Conservation (phyloP, 2,888 invertebrate species). For the Melolontha melolontha region DNA sequence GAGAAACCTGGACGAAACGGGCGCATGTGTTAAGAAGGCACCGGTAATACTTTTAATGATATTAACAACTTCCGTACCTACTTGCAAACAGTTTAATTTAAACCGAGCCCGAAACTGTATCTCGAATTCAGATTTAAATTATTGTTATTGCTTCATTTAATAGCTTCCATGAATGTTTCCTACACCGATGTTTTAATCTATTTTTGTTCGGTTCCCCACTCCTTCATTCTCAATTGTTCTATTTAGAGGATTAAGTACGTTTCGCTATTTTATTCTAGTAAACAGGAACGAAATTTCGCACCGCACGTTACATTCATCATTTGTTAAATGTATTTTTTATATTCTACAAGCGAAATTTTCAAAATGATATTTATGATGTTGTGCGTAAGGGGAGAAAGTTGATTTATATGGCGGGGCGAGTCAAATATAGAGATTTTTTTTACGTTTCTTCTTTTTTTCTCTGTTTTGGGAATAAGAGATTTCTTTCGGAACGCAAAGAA, state of each 20-base stretch:
- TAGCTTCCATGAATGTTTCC: conserved; percentile 41
- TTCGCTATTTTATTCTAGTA: conserved; percentile 1
- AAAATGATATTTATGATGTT: conserved; percentile 19
- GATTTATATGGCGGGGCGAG: no score
- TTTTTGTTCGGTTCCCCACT: conserved; percentile 36
- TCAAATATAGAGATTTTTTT: no score
- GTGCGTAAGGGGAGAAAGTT: not conserved
- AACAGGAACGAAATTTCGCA: not conserved
- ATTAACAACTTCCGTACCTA: conserved; percentile 52
- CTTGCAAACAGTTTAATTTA: conserved; percentile 54
- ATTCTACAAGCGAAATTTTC: conserved; percentile 37
- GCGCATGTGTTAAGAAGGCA: conserved; percentile 48
- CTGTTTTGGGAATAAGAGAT: no score
- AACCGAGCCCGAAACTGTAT: conserved; percentile 51
- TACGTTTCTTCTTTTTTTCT: no score
- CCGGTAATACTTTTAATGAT: conserved; percentile 49
- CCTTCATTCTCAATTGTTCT: conserved; percentile 23
- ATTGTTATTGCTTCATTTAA: conserved; percentile 53
- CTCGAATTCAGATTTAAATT: conserved; percentile 54
- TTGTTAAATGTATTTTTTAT: conserved; percentile 35
- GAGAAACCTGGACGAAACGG: conserved; percentile 43
- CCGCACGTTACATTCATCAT: conserved; percentile 22
- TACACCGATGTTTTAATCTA: conserved; percentile 42
- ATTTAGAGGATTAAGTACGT: conserved; percentile 26
- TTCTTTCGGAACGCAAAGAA: no score